These are phyloP conservation scores for Sitta europaea DNA, from an alignment of 2,113 vertebrate genomes.

Conservation along the genomic window DNA sequence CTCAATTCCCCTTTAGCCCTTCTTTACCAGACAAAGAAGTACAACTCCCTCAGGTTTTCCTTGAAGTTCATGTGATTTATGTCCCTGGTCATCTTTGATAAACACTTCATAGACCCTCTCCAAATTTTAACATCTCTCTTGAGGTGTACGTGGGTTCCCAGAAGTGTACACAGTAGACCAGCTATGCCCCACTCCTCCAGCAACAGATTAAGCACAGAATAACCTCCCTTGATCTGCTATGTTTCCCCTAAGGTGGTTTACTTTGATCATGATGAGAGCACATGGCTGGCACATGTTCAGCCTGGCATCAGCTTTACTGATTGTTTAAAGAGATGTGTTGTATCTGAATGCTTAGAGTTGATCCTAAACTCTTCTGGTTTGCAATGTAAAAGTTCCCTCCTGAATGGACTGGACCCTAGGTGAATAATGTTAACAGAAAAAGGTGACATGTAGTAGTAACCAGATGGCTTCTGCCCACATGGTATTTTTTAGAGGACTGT, in stretches of 20 bases:
- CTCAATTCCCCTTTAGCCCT: not conserved
- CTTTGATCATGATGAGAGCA: not conserved
- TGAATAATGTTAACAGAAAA: not conserved
- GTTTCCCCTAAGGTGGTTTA: not conserved
- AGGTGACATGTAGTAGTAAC: not conserved
- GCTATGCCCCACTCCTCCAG: not conserved
- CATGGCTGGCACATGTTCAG: not conserved
- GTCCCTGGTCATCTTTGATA: not conserved
- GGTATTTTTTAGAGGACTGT: not conserved
- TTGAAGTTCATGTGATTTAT: not conserved
- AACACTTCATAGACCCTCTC: not conserved
- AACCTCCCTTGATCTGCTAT: not conserved
- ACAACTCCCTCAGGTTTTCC: not conserved
- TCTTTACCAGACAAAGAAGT: not conserved
- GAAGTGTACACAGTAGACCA: not conserved
- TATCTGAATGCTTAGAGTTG: not conserved
- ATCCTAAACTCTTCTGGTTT: not conserved
- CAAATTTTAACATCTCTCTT: not conserved
- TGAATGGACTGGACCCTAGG: not conserved
- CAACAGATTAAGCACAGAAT: not conserved
- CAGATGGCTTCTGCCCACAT: constrained; percentile 55
- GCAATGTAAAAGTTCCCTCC: not conserved
- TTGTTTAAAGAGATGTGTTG: not conserved
- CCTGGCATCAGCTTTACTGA: not conserved
- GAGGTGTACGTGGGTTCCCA: not conserved